These are phyloP conservation scores for Drosophila virilis DNA, from an alignment of 1,140 invertebrate genomes.

Conservation along the genomic window DNA sequence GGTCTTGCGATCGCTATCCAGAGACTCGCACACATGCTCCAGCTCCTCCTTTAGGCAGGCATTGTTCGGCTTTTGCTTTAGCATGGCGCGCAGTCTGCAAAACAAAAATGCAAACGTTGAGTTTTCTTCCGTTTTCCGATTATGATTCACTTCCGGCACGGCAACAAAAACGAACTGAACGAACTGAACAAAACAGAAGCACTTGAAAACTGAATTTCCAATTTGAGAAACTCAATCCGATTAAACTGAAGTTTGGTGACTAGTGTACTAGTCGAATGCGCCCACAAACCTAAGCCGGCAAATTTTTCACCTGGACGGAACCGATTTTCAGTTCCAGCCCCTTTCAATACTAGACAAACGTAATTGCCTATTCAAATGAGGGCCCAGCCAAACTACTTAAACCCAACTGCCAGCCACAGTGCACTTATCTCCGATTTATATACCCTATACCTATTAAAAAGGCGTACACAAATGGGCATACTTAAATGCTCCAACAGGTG, in stretches of 20 bases:
- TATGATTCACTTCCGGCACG: background rate
- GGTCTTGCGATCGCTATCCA: slow-evolving; percentile 91
- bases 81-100: slow-evolving; percentile 85
- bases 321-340: background rate
- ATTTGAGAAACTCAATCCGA: background rate
- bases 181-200: background rate
- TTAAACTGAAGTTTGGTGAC: background rate
- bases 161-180: background rate
- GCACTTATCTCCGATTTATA: too few species aligned
- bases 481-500: too few species aligned
- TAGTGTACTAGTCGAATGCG: background rate
- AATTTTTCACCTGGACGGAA: background rate
- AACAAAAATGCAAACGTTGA: slow-evolving; percentile 10
- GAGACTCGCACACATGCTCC: slow-evolving; percentile 87
- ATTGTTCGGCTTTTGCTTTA: slow-evolving; percentile 85
- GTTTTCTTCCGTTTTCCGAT: background rate
- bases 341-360: background rate
- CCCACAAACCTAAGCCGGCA: background rate
- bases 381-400: background rate
- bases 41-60: slow-evolving; percentile 87
- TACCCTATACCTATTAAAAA: too few species aligned
- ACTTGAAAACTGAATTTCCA: too few species aligned
- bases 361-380: background rate
- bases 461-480: too few species aligned
- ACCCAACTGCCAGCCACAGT: background rate